Evolutionary conservation across 1,140 invertebrate genomes (phyloP).

Genomic region (Drosophila tristis): DNA sequence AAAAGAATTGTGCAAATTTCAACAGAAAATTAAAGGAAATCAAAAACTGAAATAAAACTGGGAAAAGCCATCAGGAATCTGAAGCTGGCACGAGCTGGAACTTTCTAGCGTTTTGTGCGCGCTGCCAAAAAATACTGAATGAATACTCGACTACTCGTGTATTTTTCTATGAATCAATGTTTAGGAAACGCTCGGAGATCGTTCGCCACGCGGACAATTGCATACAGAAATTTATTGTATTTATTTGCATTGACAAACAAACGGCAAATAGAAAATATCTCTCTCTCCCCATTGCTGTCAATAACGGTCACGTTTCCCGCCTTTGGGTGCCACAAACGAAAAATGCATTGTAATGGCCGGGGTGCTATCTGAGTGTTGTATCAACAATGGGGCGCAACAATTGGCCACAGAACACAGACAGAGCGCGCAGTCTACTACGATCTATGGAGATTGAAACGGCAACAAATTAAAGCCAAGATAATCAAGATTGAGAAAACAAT

Average conservation of each 20-base stretch:
- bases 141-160: no score
- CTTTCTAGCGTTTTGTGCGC: constrained; percentile 12
- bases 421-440: constrained; percentile 8
- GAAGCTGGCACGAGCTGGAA: constrained; percentile 8
- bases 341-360: constrained; percentile 65
- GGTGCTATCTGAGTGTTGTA: constrained; percentile 75
- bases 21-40: constrained; percentile 42
- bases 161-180: not conserved
- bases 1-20: constrained; percentile 51
- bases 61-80: constrained; percentile 44
- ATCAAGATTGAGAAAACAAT: constrained; percentile 49
- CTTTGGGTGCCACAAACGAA: constrained; percentile 44
- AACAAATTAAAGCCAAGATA: constrained; percentile 80
- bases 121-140: constrained; percentile 23
- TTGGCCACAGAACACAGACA: constrained; percentile 43
- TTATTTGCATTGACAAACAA: constrained; percentile 43
- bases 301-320: constrained; percentile 73
- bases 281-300: constrained; percentile 31
- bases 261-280: constrained; percentile 46
- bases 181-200: not conserved
- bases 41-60: not conserved
- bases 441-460: constrained; percentile 17
- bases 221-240: constrained; percentile 8
- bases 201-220: not conserved
- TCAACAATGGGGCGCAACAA: constrained; percentile 65